Evolutionary conservation across 2,797 vertebrate species (phyloP).

Genomic region (Tokudaia muenninki): DNA sequence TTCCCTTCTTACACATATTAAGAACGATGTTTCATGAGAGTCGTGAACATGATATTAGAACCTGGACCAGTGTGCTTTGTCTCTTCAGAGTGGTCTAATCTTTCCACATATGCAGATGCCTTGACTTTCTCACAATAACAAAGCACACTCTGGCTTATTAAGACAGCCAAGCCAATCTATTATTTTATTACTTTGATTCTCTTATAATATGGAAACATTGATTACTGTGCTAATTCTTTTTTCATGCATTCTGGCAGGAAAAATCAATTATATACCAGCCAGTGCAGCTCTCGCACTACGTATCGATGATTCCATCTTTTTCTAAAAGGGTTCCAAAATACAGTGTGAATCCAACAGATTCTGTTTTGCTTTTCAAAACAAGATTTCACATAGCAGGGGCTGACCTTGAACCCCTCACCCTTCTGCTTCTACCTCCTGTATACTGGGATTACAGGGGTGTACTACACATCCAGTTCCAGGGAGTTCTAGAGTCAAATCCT

Average conservation of each 20-base stretch:
- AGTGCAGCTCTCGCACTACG: slow-evolving; percentile 18
- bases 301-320: background rate
- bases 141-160: slow-evolving; percentile 20
- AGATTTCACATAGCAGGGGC: background rate
- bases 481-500: background rate
- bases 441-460: background rate
- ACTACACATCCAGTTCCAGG: background rate
- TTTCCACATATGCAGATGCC: background rate
- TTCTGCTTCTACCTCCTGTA: background rate
- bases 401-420: background rate
- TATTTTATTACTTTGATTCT: slow-evolving; percentile 56
- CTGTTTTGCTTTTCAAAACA: background rate
- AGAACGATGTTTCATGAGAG: background rate
- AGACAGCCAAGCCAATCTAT: background rate
- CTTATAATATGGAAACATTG: slow-evolving; percentile 38
- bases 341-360: background rate
- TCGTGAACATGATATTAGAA: background rate
- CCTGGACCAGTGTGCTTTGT: background rate
- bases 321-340: background rate
- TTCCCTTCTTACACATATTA: background rate
- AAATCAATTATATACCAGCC: slow-evolving; percentile 25
- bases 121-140: background rate
- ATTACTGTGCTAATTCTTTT: slow-evolving; percentile 54
- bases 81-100: slow-evolving; percentile 33
- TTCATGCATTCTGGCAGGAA: slow-evolving; percentile 34